phyloP scores from a whole-genome alignment of 2,113 vertebrate genomes.

The Albula glossodonta region DNA sequence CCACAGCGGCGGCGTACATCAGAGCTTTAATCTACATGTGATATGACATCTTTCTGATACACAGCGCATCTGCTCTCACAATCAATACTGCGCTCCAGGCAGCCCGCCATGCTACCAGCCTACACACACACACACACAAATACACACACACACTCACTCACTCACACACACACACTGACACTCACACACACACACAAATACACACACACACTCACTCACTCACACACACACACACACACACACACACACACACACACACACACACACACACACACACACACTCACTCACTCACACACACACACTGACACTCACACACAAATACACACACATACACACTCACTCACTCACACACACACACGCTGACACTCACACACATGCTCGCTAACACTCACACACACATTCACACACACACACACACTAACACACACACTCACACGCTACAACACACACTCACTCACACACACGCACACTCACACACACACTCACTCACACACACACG shows the following conservation, averaged over 20 bases:
- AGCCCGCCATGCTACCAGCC: not conserved
- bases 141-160: not conserved
- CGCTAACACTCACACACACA: not conserved
- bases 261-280: conserved; percentile 34
- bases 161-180: conserved; percentile 2
- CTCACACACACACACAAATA: not conserved
- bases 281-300: conserved; percentile 18
- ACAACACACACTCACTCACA: not conserved
- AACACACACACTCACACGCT: not conserved
- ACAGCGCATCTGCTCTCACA: conserved; percentile 41
- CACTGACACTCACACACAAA: conserved; percentile 17
- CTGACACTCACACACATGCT: not conserved
- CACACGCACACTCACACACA: conserved; percentile 10
- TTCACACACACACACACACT: not conserved
- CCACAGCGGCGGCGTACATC: conserved; percentile 20
- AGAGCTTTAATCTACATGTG: conserved; percentile 39
- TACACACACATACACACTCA: not conserved
- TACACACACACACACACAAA: not conserved
- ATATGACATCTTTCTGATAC: conserved; percentile 48
- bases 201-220: not conserved
- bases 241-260: conserved; percentile 12
- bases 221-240: not conserved
- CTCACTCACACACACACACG: not conserved
- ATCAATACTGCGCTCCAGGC: conserved; percentile 42
- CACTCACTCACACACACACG: not conserved